Evolutionary conservation across 1,140 invertebrate genomes (phyloP).

Genomic region (Zaprionus ghesquierei): DNA sequence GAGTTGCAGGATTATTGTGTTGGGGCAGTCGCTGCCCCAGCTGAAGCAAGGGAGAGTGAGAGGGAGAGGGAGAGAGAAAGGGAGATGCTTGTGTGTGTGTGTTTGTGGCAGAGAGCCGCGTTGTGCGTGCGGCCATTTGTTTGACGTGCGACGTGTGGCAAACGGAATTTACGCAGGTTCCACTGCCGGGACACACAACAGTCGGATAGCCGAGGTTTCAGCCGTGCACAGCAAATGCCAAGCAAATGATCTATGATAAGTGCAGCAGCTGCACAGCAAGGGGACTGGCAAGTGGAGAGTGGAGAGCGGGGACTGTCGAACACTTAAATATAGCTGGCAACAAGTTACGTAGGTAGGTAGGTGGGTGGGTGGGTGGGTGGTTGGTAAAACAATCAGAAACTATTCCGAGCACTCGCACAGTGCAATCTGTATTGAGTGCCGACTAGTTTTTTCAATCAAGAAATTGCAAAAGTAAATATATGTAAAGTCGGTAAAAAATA

Average conservation of each 20-base stretch:
- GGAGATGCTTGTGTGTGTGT: background rate
- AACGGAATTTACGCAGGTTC: slow-evolving; percentile 68
- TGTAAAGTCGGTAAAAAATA: background rate
- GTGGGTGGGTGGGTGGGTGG: background rate
- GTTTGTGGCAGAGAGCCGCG: slow-evolving; percentile 11
- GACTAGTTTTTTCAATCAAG: background rate
- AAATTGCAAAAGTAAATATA: background rate
- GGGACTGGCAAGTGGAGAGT: background rate
- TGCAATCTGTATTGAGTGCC: background rate
- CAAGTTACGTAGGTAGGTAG: background rate
- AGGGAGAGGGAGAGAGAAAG: background rate
- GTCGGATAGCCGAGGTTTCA: slow-evolving; percentile 26
- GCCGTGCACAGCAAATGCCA: slow-evolving; percentile 20
- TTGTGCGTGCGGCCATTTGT: slow-evolving; percentile 67
- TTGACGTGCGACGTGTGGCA: slow-evolving; percentile 77
- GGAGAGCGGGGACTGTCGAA: background rate
- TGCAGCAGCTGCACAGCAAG: background rate
- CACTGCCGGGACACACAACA: slow-evolving; percentile 5
- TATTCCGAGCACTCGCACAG: background rate
- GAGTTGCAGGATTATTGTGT: slow-evolving; percentile 76
- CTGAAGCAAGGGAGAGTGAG: too few species aligned
- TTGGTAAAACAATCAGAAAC: background rate
- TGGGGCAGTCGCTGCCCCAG: slow-evolving; percentile 42
- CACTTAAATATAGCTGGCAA: slow-evolving; percentile 18
- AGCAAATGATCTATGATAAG: slow-evolving; percentile 47